Base-by-base conservation (phyloP, 30 jellyfish, hydroid and myxozoan genomes). In the Chironex yamaguchii region DNA sequence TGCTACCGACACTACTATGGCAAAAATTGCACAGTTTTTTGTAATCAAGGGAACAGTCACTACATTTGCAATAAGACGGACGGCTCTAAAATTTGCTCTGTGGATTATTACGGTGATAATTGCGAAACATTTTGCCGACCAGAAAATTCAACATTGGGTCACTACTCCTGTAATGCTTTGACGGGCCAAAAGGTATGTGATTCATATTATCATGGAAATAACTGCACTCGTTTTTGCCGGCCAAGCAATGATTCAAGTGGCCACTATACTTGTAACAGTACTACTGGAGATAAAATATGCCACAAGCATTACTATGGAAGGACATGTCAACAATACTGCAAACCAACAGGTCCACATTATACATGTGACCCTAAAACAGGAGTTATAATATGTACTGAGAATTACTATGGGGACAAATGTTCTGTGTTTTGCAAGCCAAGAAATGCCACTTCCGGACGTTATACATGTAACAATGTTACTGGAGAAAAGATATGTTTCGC, bases 51-150 rank as follows among this genome's bases (percentile, higher is more conserved):
- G 23, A 22, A 25, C 12, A 26, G 73, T 58, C 12, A 4, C 26
- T 88, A n/a, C 72, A 29, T 78, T 29, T 88, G 96, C 54, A 88
- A 88, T 79, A 68, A 52, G 28, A 67, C 30, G 21, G 78, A 84
- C 9, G 96, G 96, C 9, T 84, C 25, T 1, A 78, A 67, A 29
- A 66, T 76, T 20, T 88, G 96, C 58, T 32, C 20, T 6, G 42
- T 26, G 0, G 32, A 67, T 0, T 86, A 4, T 12, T 28, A 12
- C 24, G 71, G 71, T 27, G 22, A 30, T 21, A 29, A 29, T 48
- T 70, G 84, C 34, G 3, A 20, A 20, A 4, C 53, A 12, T 86
- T 36, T 22, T 64, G 78, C 58, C 58, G 58, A 42, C 58, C 58
- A 42, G 13, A 42, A 42, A 42, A 42, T 42, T 6, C 9, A 6